A percentile compares a stretch with the other conserved stretches of the same genome.
phyloP scores from a whole-genome alignment of 2,113 vertebrate species.

The Vulpes ferrilata region DNA sequence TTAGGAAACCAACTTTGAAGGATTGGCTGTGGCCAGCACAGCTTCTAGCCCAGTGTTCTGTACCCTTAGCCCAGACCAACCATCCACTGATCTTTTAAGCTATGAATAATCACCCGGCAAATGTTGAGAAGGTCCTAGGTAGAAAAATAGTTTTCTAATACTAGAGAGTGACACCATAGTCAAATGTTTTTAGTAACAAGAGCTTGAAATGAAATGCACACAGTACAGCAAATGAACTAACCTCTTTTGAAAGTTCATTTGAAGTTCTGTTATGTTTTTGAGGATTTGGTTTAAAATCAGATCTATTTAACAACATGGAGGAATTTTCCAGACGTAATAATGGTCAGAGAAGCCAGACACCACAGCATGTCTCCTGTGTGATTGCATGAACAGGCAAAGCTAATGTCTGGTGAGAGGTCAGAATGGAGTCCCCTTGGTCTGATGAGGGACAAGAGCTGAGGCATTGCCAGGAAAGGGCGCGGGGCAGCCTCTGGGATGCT shows the following conservation, averaged over 20 bases:
- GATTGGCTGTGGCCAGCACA: neutral
- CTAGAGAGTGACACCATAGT: neutral
- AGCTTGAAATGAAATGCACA: neutral
- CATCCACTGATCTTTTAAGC: neutral
- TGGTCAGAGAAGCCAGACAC: neutral
- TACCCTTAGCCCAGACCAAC: neutral
- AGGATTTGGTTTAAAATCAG: constrained; percentile 19
- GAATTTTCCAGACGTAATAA: neutral
- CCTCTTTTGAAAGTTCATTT: neutral
- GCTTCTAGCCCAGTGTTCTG: neutral
- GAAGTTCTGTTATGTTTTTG: constrained; percentile 3
- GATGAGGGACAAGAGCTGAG: neutral
- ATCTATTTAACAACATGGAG: neutral
- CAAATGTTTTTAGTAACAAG: neutral
- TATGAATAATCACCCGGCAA: neutral
- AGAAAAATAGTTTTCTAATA: neutral
- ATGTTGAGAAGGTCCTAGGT: neutral
- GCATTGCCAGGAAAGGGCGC: neutral
- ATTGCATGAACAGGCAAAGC: neutral
- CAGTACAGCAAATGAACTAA: neutral
- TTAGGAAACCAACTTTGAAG: neutral
- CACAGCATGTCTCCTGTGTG: fast-evolving
- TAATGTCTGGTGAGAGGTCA: fast-evolving
- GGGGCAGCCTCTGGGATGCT: neutral
- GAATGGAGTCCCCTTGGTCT: neutral